These are phyloP conservation scores for Nemoura dubitans DNA, from an alignment of 2,888 invertebrate genomes.

Conservation along the genomic window DNA sequence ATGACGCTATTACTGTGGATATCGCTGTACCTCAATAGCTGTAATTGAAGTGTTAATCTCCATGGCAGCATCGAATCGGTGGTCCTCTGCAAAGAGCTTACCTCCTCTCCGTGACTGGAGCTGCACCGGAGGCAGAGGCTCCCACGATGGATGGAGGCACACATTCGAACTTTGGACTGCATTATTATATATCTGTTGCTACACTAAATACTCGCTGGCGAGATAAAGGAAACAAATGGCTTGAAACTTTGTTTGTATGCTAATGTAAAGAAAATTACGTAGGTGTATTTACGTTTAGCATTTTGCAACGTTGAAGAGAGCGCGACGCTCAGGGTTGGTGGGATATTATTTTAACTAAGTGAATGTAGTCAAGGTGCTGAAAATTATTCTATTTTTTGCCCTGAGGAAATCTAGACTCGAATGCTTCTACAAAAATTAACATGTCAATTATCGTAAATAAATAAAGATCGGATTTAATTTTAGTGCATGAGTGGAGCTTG, in stretches of 20 bases:
- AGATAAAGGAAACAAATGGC: neutral
- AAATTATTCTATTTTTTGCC: neutral
- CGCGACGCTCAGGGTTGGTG: neutral
- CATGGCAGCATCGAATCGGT: neutral
- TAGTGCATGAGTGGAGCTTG: too few relatives aligned
- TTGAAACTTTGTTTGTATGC: neutral
- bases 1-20: neutral
- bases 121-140: neutral
- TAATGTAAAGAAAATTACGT: neutral
- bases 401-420: neutral
- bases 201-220: neutral
- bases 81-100: neutral
- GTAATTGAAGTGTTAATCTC: constrained; percentile 5
- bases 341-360: neutral
- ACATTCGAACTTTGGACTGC: neutral
- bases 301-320: neutral
- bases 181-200: neutral
- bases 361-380: neutral
- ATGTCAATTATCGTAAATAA: too few relatives aligned
- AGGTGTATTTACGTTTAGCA: neutral
- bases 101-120: neutral
- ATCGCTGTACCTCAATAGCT: constrained; percentile 4
- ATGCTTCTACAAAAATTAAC: neutral
- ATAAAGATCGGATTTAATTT: too few relatives aligned
- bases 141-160: neutral